Evolutionary conservation across 2,113 vertebrate species (phyloP).

Genomic region (Sciurus niger): DNA sequence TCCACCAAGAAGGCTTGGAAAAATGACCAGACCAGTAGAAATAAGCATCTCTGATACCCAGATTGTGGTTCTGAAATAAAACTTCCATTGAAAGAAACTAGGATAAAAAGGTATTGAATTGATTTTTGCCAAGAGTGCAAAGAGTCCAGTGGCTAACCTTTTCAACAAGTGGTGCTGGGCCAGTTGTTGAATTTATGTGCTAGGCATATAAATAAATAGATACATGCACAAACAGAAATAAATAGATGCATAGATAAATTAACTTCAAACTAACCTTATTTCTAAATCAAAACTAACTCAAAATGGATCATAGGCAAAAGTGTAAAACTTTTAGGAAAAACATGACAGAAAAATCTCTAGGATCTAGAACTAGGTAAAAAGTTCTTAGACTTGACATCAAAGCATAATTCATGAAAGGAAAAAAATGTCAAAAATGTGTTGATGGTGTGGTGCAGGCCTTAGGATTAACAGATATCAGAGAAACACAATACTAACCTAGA

Average conservation of each 20-base stretch:
- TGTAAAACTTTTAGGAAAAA: too few relatives aligned
- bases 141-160: not conserved
- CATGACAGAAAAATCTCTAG: too few relatives aligned
- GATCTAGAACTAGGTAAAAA: too few relatives aligned
- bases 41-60: not conserved
- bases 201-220: not conserved
- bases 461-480: not conserved
- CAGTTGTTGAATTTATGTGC: not conserved
- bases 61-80: not conserved
- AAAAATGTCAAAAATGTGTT: not conserved
- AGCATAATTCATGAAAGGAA: too few relatives aligned
- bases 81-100: not conserved
- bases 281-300: not conserved
- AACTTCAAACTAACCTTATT: not conserved
- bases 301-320: not conserved
- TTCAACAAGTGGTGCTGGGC: not conserved
- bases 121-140: not conserved
- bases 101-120: not conserved
- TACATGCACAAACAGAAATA: not conserved
- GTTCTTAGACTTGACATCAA: too few relatives aligned
- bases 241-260: too few relatives aligned
- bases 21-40: not conserved
- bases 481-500: not conserved
- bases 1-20: not conserved
- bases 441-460: not conserved